phyloP scores from a whole-genome alignment of 2,888 invertebrate genomes.

The Molorchus minor region DNA sequence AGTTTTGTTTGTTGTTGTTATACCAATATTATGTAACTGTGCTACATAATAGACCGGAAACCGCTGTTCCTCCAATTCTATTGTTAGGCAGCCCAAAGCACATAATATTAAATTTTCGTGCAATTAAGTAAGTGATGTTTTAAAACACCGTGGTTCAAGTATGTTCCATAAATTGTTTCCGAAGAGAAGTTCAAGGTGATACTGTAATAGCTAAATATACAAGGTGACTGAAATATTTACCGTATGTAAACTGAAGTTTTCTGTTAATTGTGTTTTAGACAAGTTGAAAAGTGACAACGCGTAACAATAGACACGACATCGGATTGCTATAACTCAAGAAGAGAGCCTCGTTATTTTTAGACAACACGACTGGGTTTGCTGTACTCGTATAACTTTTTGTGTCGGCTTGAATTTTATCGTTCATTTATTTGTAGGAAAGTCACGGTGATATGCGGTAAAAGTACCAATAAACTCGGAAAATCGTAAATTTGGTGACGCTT shows the following conservation, averaged over 20 bases:
- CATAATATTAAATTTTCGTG: constrained; percentile 19
- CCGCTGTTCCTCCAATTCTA: too few species aligned
- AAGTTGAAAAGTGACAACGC: constrained; percentile 42
- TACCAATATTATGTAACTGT: too few species aligned
- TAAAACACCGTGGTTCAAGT: constrained; percentile 14
- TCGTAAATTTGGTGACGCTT: constrained; percentile 29
- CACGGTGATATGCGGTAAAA: constrained; percentile 40
- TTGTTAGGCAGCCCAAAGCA: too few species aligned
- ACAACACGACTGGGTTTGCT: constrained; percentile 15
- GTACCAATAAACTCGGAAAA: constrained; percentile 36
- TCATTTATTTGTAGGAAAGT: constrained; percentile 47
- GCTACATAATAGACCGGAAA: too few species aligned
- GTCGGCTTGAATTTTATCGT: constrained; percentile 42
- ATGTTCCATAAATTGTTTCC: constrained; percentile 16
- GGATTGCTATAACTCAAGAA: constrained; percentile 31
- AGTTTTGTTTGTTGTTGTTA: too few species aligned
- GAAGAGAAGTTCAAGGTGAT: constrained; percentile 3
- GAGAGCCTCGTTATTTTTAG: constrained; percentile 36
- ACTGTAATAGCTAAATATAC: constrained; percentile 40
- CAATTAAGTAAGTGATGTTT: constrained; percentile 15
- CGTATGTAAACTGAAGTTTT: constrained; percentile 37
- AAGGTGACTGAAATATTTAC: constrained; percentile 44
- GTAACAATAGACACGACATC: constrained; percentile 44
- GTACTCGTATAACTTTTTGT: constrained; percentile 43
- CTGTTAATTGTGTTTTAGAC: constrained; percentile 44